Evolutionary conservation across 2,113 vertebrate species (phyloP).

Genomic region (Myodes glareolus): DNA sequence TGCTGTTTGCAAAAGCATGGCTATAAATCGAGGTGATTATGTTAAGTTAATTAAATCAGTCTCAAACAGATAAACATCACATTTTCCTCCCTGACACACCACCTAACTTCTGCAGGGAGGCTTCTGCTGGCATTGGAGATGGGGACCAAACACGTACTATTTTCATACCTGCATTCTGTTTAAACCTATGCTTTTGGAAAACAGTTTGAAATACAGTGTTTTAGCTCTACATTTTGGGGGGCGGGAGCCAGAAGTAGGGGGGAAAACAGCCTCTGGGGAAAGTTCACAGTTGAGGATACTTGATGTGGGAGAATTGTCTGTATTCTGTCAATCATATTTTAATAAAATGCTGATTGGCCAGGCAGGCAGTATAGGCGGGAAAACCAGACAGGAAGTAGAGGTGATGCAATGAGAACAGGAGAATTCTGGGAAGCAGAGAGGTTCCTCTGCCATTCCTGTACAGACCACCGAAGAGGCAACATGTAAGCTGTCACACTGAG

Average conservation of each 20-base stretch:
- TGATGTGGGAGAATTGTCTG: too few species aligned
- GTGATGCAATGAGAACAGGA: too few species aligned
- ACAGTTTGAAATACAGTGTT: neutral
- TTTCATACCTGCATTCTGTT: constrained; percentile 33
- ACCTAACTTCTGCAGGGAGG: neutral
- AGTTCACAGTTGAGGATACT: neutral
- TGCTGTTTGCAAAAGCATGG: neutral
- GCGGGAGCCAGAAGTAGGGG: neutral
- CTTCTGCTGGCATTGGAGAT: accelerated
- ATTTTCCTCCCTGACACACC: neutral
- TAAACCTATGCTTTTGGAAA: neutral
- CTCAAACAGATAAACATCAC: neutral
- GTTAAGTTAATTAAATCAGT: neutral
- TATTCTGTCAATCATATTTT: too few species aligned
- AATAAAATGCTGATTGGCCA: too few species aligned
- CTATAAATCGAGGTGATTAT: neutral
- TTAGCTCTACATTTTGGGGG: neutral
- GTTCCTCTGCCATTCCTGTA: too few species aligned
- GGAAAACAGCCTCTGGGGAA: neutral
- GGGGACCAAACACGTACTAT: too few species aligned
- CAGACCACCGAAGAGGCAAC: too few species aligned
- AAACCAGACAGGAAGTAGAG: too few species aligned
- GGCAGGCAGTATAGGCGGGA: too few species aligned
- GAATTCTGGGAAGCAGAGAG: too few species aligned
- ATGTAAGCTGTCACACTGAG: too few species aligned